phyloP scores from a whole-genome alignment of 1,140 invertebrate genomes.

The Meloidogyne chitwoodi region DNA sequence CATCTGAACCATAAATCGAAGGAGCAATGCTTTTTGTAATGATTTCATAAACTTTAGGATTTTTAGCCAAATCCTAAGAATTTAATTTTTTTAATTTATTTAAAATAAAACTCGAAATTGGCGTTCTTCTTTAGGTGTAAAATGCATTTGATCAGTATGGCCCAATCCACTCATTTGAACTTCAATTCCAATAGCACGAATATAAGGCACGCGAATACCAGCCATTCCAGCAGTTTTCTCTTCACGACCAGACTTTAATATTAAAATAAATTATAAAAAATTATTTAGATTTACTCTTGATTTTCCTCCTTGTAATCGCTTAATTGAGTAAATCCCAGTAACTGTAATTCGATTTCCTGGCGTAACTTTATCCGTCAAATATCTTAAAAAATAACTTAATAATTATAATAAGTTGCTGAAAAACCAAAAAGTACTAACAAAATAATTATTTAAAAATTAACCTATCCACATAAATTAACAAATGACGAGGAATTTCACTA shows the following conservation, averaged over 20 bases:
- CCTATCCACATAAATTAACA: slow-evolving; percentile 89
- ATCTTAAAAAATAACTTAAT: too few relatives aligned
- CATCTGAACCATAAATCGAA: slow-evolving; percentile 86
- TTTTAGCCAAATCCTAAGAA: slow-evolving; percentile 70
- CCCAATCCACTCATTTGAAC: slow-evolving; percentile 78
- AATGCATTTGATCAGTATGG: slow-evolving; percentile 63
- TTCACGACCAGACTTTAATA: slow-evolving; percentile 59
- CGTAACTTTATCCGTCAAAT: slow-evolving; percentile 87
- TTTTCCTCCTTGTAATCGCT: slow-evolving; percentile 69
- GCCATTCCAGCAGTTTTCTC: slow-evolving; percentile 76
- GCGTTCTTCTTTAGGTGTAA: slow-evolving; percentile 85
- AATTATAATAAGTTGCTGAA: too few relatives aligned
- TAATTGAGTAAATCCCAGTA: slow-evolving; percentile 93
- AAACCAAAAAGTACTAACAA: background rate
- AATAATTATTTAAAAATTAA: slow-evolving; percentile 45
- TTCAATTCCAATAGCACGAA: slow-evolving; percentile 85
- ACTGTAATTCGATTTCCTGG: slow-evolving; percentile 91
- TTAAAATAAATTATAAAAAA: background rate
- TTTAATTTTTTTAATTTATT: slow-evolving; percentile 2
- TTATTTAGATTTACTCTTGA: background rate
- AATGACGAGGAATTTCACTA: slow-evolving; percentile 94
- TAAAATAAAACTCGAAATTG: slow-evolving; percentile 68
- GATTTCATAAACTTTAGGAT: slow-evolving; percentile 81
- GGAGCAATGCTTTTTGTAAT: slow-evolving; percentile 88
- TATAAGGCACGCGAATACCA: slow-evolving; percentile 85